Evolutionary conservation across 1,140 invertebrate species (phyloP), one percentile per base, ranked within the genome.

Genomic region (Sarcophaga bullata): DNA sequence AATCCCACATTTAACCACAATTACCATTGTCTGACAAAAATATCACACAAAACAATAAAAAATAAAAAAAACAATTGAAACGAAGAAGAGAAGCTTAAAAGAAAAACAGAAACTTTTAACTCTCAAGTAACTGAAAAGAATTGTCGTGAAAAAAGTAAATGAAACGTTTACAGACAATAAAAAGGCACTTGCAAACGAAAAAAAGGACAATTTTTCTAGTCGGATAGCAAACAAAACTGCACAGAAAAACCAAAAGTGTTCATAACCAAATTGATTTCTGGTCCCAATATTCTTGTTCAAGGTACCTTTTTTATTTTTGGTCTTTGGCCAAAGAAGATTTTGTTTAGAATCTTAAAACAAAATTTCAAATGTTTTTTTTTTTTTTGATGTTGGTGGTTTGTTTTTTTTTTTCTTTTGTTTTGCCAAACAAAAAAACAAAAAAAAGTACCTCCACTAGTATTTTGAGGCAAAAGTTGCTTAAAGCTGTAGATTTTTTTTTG

Each of bases 1-100:
- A 50, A 78, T 78, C 75, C 75, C 75, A 78, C 75, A 78, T 78
- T 78, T 78, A 78, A 78, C 75, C 75, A 78, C 75, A 78, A 78
- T 78, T 78, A 78, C 75, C 75, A 78, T 78, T 78, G 75, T 78
- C 48, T 78, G 48, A n/a, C 75, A 78, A 49, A 78, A 78, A n/a
- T 48, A 49, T 19, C 68, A 46, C 68, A 48, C 46, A 68, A n/a
- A 75, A 9, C 52, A 50, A 78, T 0, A 73, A 46, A 78, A n/a
- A 76, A 76, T 19, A 25, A 0, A 72, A 25, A 72, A 19, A 19
- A 25, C 19, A 19, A 25, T 25, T 7, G 37, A 72, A 72, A 72
- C n/a, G 62, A 62, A 72, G 37, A 72, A 72, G 17, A 72, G 62
- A 17, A 72, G 62, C 62, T 37, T 72, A 6, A 25, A 52, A 72